Evolutionary conservation across 1,140 invertebrate genomes (phyloP).

Genomic region (Samia ricini): DNA sequence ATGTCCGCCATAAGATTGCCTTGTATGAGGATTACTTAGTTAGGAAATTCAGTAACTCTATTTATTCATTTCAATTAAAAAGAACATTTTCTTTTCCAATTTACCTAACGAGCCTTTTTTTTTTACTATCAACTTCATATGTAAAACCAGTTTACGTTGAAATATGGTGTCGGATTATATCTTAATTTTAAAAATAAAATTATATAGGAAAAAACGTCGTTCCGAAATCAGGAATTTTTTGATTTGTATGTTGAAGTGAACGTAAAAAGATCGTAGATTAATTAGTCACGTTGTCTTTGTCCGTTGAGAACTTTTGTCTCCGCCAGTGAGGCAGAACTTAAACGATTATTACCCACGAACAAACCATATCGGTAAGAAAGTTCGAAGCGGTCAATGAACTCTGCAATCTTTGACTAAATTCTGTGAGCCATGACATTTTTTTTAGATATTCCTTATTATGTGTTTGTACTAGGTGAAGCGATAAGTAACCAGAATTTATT

Average conservation of each 20-base stretch:
- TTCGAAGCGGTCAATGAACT: neutral
- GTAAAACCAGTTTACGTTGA: no score
- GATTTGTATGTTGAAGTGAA: neutral
- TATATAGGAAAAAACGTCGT: no score
- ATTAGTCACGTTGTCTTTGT: constrained; percentile 1
- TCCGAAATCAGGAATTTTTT: no score
- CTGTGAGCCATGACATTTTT: neutral
- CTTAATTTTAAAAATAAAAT: no score
- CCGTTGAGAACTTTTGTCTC: neutral
- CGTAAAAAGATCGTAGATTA: neutral
- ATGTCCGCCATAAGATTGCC: no score
- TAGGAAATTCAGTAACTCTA: no score
- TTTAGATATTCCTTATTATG: neutral
- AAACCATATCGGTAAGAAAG: constrained; percentile 1
- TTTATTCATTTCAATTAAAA: no score
- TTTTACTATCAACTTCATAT: no score
- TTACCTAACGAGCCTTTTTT: no score
- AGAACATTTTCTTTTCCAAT: no score
- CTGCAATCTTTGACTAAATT: neutral
- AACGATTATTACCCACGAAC: neutral
- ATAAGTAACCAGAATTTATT: constrained; percentile 4
- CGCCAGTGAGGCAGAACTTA: neutral
- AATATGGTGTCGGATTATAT: no score
- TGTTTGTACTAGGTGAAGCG: neutral
- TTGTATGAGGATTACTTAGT: no score